A percentile compares a stretch with the other conserved stretches of the same genome.
phyloP scores from a whole-genome alignment of 2,113 vertebrate genomes.

The Pseudorectes ferrugineus region DNA sequence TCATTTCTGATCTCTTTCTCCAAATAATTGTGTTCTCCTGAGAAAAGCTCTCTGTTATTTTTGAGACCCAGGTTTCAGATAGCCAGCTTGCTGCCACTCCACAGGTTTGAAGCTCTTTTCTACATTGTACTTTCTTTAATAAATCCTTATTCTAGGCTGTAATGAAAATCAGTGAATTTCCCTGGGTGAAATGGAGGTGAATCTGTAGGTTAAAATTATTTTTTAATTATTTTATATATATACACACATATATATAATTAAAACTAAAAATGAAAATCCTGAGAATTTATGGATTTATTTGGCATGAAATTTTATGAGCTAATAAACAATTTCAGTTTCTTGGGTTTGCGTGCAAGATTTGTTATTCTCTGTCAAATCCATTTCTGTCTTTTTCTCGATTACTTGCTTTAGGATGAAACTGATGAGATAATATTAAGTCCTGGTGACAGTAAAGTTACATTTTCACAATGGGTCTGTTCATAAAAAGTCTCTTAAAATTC shows the following conservation, averaged over 20 bases:
- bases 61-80: not conserved
- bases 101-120: not conserved
- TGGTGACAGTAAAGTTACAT: not conserved
- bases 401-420: not conserved
- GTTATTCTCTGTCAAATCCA: not conserved
- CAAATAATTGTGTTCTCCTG: not conserved
- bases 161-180: not conserved
- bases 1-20: not conserved
- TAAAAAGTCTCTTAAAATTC: not conserved
- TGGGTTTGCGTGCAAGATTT: fast-evolving
- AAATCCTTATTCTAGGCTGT: not conserved
- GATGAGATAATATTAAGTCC: not conserved
- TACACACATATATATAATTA: not conserved
- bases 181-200: not conserved
- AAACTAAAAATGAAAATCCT: not conserved
- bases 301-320: not conserved
- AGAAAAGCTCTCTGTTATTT: not conserved
- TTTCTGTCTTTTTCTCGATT: not conserved
- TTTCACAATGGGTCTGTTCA: not conserved
- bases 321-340: not conserved
- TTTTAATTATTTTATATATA: not conserved
- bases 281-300: not conserved
- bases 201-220: not conserved
- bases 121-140: not conserved
- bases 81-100: not conserved